Percentiles rank a stretch among this genome's conserved stretches.
Conservation (phyloP, 2,888 invertebrate genomes). For the Lacanobia wlatinum region DNA sequence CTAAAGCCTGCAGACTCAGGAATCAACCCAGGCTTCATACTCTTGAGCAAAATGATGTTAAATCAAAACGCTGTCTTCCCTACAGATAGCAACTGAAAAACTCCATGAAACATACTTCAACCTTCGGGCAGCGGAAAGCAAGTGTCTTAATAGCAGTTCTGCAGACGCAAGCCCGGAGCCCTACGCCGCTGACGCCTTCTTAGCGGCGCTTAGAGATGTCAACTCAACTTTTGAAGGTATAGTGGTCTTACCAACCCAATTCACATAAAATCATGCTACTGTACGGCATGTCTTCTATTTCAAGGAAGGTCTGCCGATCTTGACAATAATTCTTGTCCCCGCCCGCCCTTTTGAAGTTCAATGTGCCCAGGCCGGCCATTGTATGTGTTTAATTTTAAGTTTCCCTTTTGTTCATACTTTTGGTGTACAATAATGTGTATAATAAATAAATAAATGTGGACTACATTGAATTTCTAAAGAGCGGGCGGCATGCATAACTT, state of each 20-base stretch:
- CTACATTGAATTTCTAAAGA: no score
- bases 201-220: slow-evolving; percentile 95
- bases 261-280: neutral
- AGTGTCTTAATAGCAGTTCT: slow-evolving; percentile 82
- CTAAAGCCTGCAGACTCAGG: neutral
- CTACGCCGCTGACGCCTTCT: slow-evolving; percentile 95
- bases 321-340: neutral
- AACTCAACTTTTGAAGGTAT: slow-evolving; percentile 91
- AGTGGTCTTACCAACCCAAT: neutral
- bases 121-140: slow-evolving; percentile 93
- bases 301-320: neutral
- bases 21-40: neutral
- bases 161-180: slow-evolving; percentile 93
- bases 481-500: no score
- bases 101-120: slow-evolving; percentile 95
- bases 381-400: no score
- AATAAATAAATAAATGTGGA: no score
- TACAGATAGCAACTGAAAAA: slow-evolving; percentile 94
- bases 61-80: neutral
- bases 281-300: neutral
- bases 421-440: no score
- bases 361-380: no score
- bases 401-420: no score
- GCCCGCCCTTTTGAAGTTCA: no score
- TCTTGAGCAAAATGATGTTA: neutral